A percentile compares a stretch with the other conserved stretches of the same genome.
Conservation (phyloP, 2,113 vertebrate species). For the Ageneiosus marmoratus region DNA sequence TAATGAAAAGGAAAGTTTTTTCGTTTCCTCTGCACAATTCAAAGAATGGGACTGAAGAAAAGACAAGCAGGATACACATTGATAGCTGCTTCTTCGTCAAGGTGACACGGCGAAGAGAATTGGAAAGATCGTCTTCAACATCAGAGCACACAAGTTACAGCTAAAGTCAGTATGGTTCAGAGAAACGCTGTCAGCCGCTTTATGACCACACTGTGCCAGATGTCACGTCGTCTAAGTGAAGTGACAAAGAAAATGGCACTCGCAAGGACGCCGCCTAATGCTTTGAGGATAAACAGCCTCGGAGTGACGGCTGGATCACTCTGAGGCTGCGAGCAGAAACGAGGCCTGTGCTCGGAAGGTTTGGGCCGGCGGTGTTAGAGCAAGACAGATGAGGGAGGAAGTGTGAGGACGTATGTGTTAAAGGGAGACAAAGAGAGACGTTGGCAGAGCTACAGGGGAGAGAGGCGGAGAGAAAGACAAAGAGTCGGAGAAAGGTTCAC, state of each 20-base stretch:
- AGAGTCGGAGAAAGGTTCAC: neutral
- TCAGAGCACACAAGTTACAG: slow-evolving; percentile 40
- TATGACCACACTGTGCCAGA: slow-evolving; percentile 67
- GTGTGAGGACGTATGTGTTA: neutral
- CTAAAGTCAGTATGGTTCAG: slow-evolving; percentile 48
- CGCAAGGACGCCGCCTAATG: slow-evolving; percentile 71
- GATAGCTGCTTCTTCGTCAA: slow-evolving; percentile 51
- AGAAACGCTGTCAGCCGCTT: slow-evolving; percentile 62
- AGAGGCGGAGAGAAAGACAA: neutral
- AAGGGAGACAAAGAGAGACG: neutral
- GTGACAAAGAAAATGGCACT: slow-evolving; percentile 78
- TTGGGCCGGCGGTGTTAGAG: neutral
- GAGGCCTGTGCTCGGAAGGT: neutral
- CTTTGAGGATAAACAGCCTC: slow-evolving; percentile 64
- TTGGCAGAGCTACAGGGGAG: slow-evolving; percentile 1
- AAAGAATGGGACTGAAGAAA: slow-evolving; percentile 17
- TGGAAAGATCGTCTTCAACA: slow-evolving; percentile 58
- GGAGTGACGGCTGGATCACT: slow-evolving; percentile 30
- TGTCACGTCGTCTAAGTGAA: slow-evolving; percentile 76
- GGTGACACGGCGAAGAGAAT: slow-evolving; percentile 61
- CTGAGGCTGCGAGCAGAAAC: neutral
- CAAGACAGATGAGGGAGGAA: neutral
- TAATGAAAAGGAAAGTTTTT: slow-evolving; percentile 5
- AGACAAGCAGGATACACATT: slow-evolving; percentile 40
- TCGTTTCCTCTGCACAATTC: slow-evolving; percentile 25